Percentiles rank a stretch among this genome's conserved stretches.
phyloP scores from a whole-genome alignment of 1,140 invertebrate genomes.

The Pseudomyrmex cubaensis region DNA sequence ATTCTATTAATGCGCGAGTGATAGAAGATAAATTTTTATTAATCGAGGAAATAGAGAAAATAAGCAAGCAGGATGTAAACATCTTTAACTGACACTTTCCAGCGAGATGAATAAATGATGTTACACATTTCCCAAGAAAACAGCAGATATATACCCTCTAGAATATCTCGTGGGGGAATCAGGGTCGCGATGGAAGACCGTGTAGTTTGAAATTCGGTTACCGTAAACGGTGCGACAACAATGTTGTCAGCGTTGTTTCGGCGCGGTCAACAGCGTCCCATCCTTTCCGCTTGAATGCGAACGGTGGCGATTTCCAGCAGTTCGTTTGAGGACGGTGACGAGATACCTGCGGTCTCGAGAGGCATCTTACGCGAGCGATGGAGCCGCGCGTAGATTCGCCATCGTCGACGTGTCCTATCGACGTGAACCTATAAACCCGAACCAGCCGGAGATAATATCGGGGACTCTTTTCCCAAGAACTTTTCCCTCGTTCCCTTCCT shows the following conservation, averaged over 20 bases:
- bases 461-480: conserved; percentile 38
- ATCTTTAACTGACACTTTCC: no score
- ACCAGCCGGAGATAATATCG: conserved; percentile 68
- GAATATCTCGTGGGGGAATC: neutral
- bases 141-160: neutral
- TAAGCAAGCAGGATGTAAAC: no score
- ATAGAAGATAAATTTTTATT: no score
- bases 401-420: conserved; percentile 69
- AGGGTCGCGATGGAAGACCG: no score
- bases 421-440: conserved; percentile 71
- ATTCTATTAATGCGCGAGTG: no score
- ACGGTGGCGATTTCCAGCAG: conserved; percentile 57
- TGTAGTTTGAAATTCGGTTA: neutral
- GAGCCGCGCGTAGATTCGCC: conserved; percentile 53
- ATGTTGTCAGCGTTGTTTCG: conserved; percentile 19
- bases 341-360: conserved; percentile 44
- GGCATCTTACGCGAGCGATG: conserved; percentile 64
- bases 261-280: neutral
- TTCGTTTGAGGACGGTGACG: conserved; percentile 64
- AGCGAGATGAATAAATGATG: no score
- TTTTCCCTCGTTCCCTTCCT: conserved; percentile 36
- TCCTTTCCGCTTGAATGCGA: neutral
- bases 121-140: no score
- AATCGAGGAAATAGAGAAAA: no score
- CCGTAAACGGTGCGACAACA: neutral